Base-by-base conservation (phyloP, 2,113 vertebrate genomes). In the Ploceus nigricollis region DNA sequence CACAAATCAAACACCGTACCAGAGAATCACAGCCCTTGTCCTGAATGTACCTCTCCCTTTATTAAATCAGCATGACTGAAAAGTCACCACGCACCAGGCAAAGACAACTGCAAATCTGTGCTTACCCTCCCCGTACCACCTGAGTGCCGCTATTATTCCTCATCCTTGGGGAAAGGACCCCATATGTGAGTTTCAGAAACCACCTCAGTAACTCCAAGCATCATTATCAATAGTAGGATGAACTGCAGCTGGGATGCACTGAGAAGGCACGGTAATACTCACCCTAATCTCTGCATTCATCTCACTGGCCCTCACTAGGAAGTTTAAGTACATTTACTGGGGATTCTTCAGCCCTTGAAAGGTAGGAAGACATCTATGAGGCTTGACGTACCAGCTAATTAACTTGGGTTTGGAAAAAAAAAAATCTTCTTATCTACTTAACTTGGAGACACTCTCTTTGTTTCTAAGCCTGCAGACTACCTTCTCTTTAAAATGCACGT, bases 151-250 rank as follows among this genome's bases (percentile, higher is more conserved):
- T 97, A 95, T 93, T 97, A 94, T 96, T 97, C 90, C 54, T 85
- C 81, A 47, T 97, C 96, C 93, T 94, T 86, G 83, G 95, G 96
- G 96, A 96, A 92, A 87, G 89, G 94, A 97, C 88, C 83, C 82
- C 92, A 94, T 93, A 58, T 94, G 87, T 60, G 94, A 96, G 81
- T 72, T 64, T 60, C 87, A 96, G 83, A 95, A 95, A 85, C 88
- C 85, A 96, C 96, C 87, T 93, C 89, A 88, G 95, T 96, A 73
- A 96, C 88, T 97, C 97, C 78, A 68, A 97, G 97, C 97, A 95
- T 96, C 95, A 97, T 97, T 97, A 97, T 95, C 95, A 94, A 96
- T 92, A 95, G 93, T 85, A 97, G 97, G 94, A 97, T 97, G 95
- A 97, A 95, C 84, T 77, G 94, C 83, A 94, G 91, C 96, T 97